Base-by-base conservation (phyloP, 2,888 invertebrate genomes). In the Drosophila diplacantha region DNA sequence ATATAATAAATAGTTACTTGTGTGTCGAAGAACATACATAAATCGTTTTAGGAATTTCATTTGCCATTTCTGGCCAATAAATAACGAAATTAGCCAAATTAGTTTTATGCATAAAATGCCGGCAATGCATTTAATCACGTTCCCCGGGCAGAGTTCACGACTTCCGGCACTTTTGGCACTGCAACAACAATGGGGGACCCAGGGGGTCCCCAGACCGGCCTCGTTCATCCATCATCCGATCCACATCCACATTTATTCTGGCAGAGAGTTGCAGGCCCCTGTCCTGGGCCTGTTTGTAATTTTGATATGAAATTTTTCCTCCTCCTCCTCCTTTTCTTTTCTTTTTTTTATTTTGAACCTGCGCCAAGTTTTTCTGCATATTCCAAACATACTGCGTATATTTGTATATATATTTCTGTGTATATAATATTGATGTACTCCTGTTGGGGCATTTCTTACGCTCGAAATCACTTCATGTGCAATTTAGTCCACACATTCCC, bases 401-500 rank as follows among this genome's bases (percentile, higher is more conserved):
- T 32, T 50, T 38, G 16, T 18, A 14, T 14, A 24, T 32, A 18
- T 37, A 9, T 34, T 14, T 39, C 9, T 49, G 34, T 43, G 29
- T 53, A 38, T 53, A 34, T 65, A 68, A 65, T 77, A 77, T 77
- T 65, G 83, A 80, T 68, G 79, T 50, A 29, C 47, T 50, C 32
- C 57, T n/a, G 38, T 46, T 32, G 69, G 63, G 75, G 67, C 69
- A 75, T 81, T 83, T 78, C 78, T 75, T 75, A 81, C 77, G 78
- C 83, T 83, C 58, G 75, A 83, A 81, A 78, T 81, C 83, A 83
- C 83, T 83, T 83, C 82, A 78, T 83, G 81, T 78, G 82, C 79
- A 83, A 78, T 83, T 83, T 81, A 59, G 73, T 81, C 37, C 47
- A 56, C 38, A 35, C 59, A 56, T 50, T 26, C n/a, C 22, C 14